Base-by-base conservation (phyloP, 1,140 invertebrate species). In the Leguminivora glycinivorella region DNA sequence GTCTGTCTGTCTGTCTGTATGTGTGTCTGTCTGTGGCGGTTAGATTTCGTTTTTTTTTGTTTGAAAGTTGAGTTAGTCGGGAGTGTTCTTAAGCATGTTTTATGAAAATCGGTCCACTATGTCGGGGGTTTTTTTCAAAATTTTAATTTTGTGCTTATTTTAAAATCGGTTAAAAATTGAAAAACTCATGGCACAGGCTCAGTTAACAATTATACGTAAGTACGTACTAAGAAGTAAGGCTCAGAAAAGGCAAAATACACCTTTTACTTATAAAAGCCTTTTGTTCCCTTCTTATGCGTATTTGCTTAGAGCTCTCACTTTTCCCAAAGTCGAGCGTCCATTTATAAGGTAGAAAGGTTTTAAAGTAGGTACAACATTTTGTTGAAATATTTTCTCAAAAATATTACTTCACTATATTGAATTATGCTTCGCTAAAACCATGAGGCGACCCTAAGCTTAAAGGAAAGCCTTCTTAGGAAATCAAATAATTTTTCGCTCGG, bases 211-310 rank as follows among this genome's bases (percentile, higher is more conserved):
- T 52, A 52, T 26, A 60, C 24, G 12, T 3, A 29, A 34, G 25
- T 56, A 63, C 58, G 7, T 10, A 63, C 19, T 63, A 31, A 63
- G 58, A 63, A 63, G 58, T 34, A 63, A 63, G 58, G 58, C 58
- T 17, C 26, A 63, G 58, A 29, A 63, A 60, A 34, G 25, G 58
- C n/a, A 63, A 63, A 63, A 29, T 63, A 63, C 29, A 63, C 58
- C 6, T 52, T 52, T 25, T 63, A 63, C 25, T 63, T 63, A 63
- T 63, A 63, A 63, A 63, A 63, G 58, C 58, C 19, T 63, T 63
- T 63, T 63, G n/a, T 63, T 63, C 58, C 25, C 29, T 63, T 34
- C 26, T 63, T 29, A 34, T 29, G n/a, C 29, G 58, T 63, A 63
- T 63, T 63, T 34, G 26, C 56, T 19, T 25, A n/a, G 24, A 63